A percentile compares a stretch with the other conserved stretches of the same genome.
Evolutionary conservation across 2,888 invertebrate species (phyloP).

Genomic region (Peribatodes rhomboidaria): DNA sequence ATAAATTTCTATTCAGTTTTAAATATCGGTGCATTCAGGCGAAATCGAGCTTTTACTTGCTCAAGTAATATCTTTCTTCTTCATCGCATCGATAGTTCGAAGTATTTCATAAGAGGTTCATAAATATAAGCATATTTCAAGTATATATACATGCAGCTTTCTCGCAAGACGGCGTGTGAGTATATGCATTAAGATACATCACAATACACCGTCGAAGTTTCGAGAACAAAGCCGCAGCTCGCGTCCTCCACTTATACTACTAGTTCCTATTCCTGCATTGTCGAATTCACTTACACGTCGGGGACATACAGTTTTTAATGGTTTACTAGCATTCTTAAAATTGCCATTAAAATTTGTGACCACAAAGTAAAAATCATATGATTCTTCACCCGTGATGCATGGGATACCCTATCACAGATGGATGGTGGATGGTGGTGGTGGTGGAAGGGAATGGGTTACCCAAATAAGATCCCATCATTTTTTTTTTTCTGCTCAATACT

Average conservation of each 20-base stretch:
- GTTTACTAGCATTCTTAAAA: conserved; percentile 10
- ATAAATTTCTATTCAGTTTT: neutral
- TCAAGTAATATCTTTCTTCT: neutral
- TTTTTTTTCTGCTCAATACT: too few species aligned
- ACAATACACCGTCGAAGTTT: conserved; percentile 72
- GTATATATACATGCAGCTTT: conserved; percentile 42
- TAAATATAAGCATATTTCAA: neutral
- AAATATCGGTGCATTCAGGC: neutral
- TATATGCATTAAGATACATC: conserved; percentile 79
- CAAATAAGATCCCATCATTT: too few species aligned
- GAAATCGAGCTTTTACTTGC: neutral
- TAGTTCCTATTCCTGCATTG: conserved; percentile 75
- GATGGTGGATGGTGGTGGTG: too few species aligned
- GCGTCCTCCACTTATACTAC: conserved; percentile 69
- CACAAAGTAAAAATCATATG: too few species aligned
- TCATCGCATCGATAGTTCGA: neutral
- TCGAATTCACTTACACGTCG: conserved; percentile 77
- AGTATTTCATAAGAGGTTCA: neutral
- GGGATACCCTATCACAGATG: too few species aligned
- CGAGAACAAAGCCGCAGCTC: conserved; percentile 80
- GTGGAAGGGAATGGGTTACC: too few species aligned
- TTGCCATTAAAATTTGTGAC: neutral
- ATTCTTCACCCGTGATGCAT: too few species aligned
- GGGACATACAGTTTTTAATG: conserved; percentile 56
- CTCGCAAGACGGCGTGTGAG: conserved; percentile 55